Percentiles rank a stretch among this genome's conserved stretches.
Conservation (phyloP, 2,888 invertebrate species). For the Cheiracanthium punctorium region DNA sequence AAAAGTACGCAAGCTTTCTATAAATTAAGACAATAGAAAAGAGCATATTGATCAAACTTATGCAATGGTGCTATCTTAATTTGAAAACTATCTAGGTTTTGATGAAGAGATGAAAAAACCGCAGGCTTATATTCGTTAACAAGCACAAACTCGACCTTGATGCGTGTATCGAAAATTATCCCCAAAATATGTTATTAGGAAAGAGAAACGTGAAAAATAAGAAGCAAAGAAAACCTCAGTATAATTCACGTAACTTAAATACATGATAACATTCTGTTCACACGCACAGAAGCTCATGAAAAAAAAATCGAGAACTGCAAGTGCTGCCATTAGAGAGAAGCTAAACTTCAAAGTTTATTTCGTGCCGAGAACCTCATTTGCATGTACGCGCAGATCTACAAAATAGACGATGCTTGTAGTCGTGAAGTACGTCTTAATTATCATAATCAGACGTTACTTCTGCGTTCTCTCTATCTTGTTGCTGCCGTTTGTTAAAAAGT, state of each 20-base stretch:
- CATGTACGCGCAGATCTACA: not conserved
- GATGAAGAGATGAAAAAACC: too few relatives aligned
- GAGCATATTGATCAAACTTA: too few relatives aligned
- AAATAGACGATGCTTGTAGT: not conserved
- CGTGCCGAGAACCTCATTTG: conserved; percentile 3
- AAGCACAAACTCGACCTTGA: not conserved
- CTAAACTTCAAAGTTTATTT: not conserved
- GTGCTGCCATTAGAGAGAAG: conserved; percentile 18
- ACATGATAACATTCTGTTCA: conserved; percentile 1
- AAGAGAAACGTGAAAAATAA: not conserved
- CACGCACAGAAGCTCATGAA: not conserved
- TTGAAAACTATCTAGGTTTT: too few relatives aligned
- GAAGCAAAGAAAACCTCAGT: not conserved
- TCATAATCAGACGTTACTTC: conserved; percentile 23
- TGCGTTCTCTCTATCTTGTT: not conserved
- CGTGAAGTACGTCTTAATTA: conserved; percentile 14
- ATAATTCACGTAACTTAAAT: not conserved
- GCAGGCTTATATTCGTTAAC: too few relatives aligned
- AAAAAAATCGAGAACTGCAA: conserved; percentile 4
- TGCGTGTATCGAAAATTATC: not conserved
- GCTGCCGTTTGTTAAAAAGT: not conserved
- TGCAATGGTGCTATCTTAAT: too few relatives aligned
- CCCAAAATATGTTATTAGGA: not conserved
- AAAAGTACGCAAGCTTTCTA: too few relatives aligned
- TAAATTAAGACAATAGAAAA: too few relatives aligned